Evolutionary conservation across 2,888 invertebrate genomes (phyloP).

Genomic region (Mythimna albipuncta): DNA sequence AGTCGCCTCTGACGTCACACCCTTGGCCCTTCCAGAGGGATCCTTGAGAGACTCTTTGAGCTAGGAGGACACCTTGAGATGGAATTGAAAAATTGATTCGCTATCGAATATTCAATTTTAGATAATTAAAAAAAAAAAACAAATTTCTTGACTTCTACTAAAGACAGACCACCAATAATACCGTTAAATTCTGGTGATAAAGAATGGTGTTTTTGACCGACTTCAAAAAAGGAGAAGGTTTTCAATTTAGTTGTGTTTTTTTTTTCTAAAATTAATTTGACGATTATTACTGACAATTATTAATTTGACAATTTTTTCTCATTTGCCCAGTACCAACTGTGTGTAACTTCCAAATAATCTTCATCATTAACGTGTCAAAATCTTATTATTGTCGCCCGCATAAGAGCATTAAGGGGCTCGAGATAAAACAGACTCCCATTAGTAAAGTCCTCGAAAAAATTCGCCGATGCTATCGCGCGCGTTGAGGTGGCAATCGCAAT

Average conservation of each 20-base stretch:
- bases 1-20: constrained; percentile 89
- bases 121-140: not conserved
- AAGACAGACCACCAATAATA: too few relatives aligned
- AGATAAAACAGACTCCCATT: constrained; percentile 90
- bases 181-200: too few relatives aligned
- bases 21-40: constrained; percentile 72
- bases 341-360: constrained; percentile 70
- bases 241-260: too few relatives aligned
- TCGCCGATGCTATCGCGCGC: constrained; percentile 84
- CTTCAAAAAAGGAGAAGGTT: not conserved
- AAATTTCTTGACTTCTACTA: not conserved
- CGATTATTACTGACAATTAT: too few relatives aligned
- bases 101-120: constrained; percentile 74
- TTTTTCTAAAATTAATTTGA: not conserved
- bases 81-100: constrained; percentile 86
- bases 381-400: constrained; percentile 89
- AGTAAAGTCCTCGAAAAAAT: constrained; percentile 83
- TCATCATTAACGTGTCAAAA: constrained; percentile 88
- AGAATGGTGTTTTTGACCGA: not conserved
- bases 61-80: constrained; percentile 83
- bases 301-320: not conserved
- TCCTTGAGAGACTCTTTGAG: constrained; percentile 78
- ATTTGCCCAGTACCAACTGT: constrained; percentile 39
- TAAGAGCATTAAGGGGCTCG: constrained; percentile 87
- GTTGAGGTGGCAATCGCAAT: constrained; percentile 89